A percentile compares a stretch with the other conserved stretches of the same genome.
These are phyloP conservation scores for Apamea epomidion DNA, from an alignment of 2,888 invertebrate species.

Conservation along the genomic window DNA sequence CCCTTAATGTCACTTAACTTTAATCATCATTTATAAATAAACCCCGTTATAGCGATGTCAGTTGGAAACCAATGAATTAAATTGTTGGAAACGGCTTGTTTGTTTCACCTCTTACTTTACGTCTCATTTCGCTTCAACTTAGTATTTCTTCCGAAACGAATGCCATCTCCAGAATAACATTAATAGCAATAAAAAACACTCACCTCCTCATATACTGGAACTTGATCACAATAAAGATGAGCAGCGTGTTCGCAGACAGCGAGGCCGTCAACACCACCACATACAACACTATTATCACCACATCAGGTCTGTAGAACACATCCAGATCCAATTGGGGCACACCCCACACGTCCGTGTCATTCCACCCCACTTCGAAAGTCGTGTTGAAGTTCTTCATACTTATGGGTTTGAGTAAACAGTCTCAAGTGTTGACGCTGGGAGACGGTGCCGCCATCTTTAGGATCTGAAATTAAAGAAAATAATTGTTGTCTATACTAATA, in stretches of 20 bases:
- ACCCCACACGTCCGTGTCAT: conserved; percentile 74
- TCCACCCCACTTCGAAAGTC: conserved; percentile 68
- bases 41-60: too few species aligned
- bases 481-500: not conserved
- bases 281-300: conserved; percentile 91
- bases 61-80: not conserved
- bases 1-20: too few species aligned
- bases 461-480: conserved; percentile 41
- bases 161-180: not conserved
- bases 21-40: too few species aligned
- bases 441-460: conserved; percentile 40
- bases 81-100: not conserved
- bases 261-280: conserved; percentile 92
- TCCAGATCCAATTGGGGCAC: conserved; percentile 79
- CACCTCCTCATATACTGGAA: conserved; percentile 94
- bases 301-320: conserved; percentile 84
- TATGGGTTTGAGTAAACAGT: conserved; percentile 23
- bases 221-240: conserved; percentile 93
- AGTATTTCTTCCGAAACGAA: not conserved
- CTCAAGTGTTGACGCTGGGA: conserved; percentile 38
- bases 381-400: conserved; percentile 57
- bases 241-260: conserved; percentile 92
- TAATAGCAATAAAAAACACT: conserved; percentile 70
- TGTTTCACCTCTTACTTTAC: not conserved
- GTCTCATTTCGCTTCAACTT: not conserved